phyloP scores from a whole-genome alignment of 2,797 vertebrate species.

The Centroberyx gerrardi region DNA sequence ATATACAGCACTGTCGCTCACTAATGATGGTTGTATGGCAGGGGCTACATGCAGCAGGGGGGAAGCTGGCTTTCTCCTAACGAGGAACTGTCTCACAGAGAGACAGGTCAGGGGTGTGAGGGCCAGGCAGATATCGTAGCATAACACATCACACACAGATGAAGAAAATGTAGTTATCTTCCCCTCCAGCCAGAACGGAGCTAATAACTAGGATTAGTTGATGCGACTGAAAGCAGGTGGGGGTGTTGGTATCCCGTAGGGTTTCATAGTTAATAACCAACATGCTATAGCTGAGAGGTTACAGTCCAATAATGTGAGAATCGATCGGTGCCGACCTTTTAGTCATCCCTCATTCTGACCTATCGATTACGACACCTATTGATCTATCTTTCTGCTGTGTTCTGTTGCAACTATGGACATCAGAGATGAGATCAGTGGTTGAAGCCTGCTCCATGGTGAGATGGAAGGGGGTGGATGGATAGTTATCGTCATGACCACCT shows the following conservation, averaged over 20 bases:
- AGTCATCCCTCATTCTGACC: conserved; percentile 74
- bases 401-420: conserved; percentile 57
- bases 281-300: conserved; percentile 59
- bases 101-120: conserved; percentile 77
- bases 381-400: conserved; percentile 68
- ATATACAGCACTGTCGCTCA: conserved; percentile 59
- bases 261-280: conserved; percentile 65
- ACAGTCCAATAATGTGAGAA: conserved; percentile 64
- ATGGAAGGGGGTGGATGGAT: conserved; percentile 54
- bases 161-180: conserved; percentile 66
- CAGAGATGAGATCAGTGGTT: conserved; percentile 60
- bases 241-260: conserved; percentile 52
- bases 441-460: conserved; percentile 49
- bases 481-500: conserved; percentile 73
- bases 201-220: conserved; percentile 81
- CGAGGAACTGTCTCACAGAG: conserved; percentile 77
- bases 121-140: conserved; percentile 66
- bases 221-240: conserved; percentile 64
- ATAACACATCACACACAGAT: conserved; percentile 69
- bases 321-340: conserved; percentile 66
- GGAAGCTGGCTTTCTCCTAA: conserved; percentile 76
- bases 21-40: conserved; percentile 77
- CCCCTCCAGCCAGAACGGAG: conserved; percentile 63
- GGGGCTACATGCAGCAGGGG: conserved; percentile 71
- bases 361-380: conserved; percentile 77